Evolutionary conservation across 2,113 vertebrate species (phyloP).

Genomic region (Pseudois nayaur): DNA sequence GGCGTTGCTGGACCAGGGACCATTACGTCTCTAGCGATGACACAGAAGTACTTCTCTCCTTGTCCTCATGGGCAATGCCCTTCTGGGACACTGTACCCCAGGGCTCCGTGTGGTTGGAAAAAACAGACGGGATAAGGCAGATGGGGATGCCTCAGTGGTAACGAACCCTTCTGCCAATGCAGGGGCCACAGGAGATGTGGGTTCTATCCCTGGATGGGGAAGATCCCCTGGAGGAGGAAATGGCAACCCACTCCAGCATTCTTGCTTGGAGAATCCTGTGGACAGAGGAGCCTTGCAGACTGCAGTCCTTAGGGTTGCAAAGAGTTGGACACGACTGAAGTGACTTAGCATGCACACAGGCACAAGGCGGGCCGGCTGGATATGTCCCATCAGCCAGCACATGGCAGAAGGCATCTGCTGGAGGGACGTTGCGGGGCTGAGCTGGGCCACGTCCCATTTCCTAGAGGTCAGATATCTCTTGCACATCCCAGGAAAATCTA

Average conservation of each 20-base stretch:
- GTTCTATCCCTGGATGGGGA: neutral
- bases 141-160: neutral
- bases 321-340: neutral
- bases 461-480: neutral
- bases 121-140: neutral
- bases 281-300: neutral
- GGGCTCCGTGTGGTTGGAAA: neutral
- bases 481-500: neutral
- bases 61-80: neutral
- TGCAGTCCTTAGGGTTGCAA: neutral
- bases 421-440: neutral
- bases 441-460: neutral
- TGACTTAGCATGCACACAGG: neutral
- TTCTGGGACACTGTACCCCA: neutral
- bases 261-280: neutral
- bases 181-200: neutral
- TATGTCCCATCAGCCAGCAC: neutral
- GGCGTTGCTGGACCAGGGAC: neutral
- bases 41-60: neutral
- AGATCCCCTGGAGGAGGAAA: neutral
- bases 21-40: neutral
- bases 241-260: neutral
- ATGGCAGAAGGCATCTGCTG: neutral
- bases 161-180: neutral
- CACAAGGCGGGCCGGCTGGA: neutral